Conservation (phyloP, 2,797 vertebrate genomes). For the Picus viridis region DNA sequence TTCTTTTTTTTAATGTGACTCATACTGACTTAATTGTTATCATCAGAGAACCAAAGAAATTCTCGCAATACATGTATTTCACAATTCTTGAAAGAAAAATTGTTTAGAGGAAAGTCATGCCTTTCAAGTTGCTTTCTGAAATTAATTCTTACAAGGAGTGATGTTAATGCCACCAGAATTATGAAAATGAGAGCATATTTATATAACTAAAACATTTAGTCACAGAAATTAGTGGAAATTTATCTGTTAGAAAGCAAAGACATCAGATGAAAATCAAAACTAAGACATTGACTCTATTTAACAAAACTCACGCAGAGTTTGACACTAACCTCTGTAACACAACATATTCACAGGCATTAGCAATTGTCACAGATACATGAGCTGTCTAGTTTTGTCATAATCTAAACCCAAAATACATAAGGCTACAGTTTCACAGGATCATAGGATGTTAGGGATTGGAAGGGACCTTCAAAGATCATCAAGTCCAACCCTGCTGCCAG, state of each 20-base stretch:
- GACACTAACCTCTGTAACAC: neutral
- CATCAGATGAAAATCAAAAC: neutral
- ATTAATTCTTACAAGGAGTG: neutral
- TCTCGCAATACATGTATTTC: neutral
- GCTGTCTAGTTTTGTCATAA: neutral
- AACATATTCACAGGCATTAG: neutral
- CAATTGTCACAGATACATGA: neutral
- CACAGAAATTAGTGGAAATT: neutral
- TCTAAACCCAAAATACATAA: neutral
- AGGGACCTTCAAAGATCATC: too few species aligned
- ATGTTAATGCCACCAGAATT: neutral
- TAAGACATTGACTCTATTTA: neutral
- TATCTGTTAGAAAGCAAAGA: neutral
- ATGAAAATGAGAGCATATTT: neutral
- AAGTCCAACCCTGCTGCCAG: too few species aligned
- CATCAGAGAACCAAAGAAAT: neutral
- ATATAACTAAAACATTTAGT: neutral
- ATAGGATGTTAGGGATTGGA: too few species aligned
- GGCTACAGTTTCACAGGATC: neutral
- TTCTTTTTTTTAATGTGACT: neutral
- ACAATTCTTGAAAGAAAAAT: neutral
- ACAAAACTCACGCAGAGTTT: neutral
- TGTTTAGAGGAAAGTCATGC: neutral
- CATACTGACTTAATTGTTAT: neutral
- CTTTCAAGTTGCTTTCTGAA: constrained; percentile 8